A percentile compares a stretch with the other conserved stretches of the same genome.
phyloP scores from a whole-genome alignment of 2,888 invertebrate genomes.

The Chouioia cunea region DNA sequence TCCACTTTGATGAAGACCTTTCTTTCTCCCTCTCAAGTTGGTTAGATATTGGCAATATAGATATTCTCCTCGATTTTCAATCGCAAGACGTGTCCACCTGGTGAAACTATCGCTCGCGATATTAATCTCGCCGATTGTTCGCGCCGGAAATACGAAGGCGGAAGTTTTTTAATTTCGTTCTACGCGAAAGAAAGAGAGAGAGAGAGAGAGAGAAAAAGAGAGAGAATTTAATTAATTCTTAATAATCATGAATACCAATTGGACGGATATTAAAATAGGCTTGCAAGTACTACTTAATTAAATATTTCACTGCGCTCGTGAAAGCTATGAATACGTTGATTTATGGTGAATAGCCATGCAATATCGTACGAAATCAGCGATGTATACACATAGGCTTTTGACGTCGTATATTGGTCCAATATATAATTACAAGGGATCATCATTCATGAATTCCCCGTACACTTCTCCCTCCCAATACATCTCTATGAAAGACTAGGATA shows the following conservation, averaged over 20 bases:
- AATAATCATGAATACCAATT: no score
- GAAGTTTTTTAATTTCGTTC: slow-evolving; percentile 36
- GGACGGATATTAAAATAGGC: no score
- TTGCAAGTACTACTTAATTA: not conserved
- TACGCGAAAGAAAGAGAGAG: no score
- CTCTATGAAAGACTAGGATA: slow-evolving; percentile 13
- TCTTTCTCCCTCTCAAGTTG: no score
- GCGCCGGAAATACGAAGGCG: not conserved
- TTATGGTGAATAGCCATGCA: not conserved
- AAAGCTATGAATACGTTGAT: slow-evolving; percentile 6
- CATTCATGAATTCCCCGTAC: slow-evolving; percentile 30
- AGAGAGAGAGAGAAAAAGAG: no score
- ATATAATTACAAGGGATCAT: slow-evolving; percentile 34
- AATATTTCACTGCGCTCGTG: not conserved
- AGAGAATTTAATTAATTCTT: no score
- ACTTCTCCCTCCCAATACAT: no score
- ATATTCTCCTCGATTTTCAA: slow-evolving; percentile 18
- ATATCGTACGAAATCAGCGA: not conserved
- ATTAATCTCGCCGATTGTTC: slow-evolving; percentile 16
- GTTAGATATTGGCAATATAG: no score
- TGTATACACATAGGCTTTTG: not conserved
- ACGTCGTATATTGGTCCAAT: slow-evolving; percentile 15
- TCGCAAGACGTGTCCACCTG: slow-evolving; percentile 20
- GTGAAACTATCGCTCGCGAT: slow-evolving; percentile 6
- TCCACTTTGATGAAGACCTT: no score